Evolutionary conservation across 2,113 vertebrate species (phyloP).

Genomic region (Alaudala cheleensis): DNA sequence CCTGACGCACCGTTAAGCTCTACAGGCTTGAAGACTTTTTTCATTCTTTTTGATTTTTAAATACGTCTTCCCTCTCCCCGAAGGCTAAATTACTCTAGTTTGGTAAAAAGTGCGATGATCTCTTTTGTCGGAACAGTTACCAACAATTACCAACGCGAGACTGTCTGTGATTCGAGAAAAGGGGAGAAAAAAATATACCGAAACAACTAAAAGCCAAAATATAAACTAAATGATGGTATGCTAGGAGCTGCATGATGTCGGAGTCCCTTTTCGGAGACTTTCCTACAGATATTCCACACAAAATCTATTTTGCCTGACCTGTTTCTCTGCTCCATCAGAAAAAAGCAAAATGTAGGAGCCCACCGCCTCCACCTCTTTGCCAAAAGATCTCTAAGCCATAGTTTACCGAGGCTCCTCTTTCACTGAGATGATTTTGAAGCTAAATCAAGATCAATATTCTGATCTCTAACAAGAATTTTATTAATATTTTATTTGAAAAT

Average conservation of each 20-base stretch:
- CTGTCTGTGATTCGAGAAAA: background rate
- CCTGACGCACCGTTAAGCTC: background rate
- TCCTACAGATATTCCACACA: background rate
- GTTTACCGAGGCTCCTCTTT: background rate
- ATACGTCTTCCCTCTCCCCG: background rate
- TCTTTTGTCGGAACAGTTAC: background rate
- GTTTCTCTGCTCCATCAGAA: background rate
- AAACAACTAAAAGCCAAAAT: background rate
- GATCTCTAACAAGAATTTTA: slow-evolving; percentile 62
- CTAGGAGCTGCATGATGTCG: background rate
- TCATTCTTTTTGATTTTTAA: background rate
- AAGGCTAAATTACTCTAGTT: background rate
- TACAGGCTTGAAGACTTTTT: background rate
- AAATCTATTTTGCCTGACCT: background rate
- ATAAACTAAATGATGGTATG: background rate
- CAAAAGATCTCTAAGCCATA: background rate
- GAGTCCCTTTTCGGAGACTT: background rate
- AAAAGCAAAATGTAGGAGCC: background rate
- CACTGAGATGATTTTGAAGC: background rate
- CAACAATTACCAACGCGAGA: background rate
- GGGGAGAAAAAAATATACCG: background rate
- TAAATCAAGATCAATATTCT: slow-evolving; percentile 46
- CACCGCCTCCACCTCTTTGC: background rate
- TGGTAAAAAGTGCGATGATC: background rate
- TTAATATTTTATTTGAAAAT: slow-evolving; percentile 87